Evolutionary conservation across 2,797 vertebrate genomes (phyloP).

Genomic region (Aselliscus stoliczkanus): DNA sequence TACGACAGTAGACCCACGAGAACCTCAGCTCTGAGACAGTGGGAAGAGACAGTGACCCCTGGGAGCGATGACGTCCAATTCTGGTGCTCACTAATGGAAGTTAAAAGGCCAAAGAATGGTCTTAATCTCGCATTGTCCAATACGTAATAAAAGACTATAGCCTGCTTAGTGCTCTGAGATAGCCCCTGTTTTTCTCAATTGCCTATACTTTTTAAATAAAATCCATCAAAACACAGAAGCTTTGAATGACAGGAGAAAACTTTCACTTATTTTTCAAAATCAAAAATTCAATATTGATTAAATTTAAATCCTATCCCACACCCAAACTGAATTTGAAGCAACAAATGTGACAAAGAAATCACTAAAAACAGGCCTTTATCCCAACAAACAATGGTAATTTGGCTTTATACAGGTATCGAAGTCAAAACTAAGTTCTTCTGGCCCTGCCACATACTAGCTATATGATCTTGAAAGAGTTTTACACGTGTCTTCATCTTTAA

Average conservation of each 20-base stretch:
- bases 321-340: conserved; percentile 32
- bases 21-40: neutral
- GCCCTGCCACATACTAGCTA: neutral
- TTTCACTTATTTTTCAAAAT: conserved; percentile 35
- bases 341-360: conserved; percentile 26
- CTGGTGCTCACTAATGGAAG: neutral
- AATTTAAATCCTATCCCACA: conserved; percentile 31
- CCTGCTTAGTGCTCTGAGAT: neutral
- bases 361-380: conserved; percentile 14
- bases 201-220: conserved; percentile 28
- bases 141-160: conserved; percentile 10
- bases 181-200: conserved; percentile 24
- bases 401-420: neutral
- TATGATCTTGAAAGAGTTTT: neutral
- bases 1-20: neutral
- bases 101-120: conserved; percentile 13
- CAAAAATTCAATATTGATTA: conserved; percentile 42
- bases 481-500: neutral
- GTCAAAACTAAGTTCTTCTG: neutral
- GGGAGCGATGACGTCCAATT: neutral
- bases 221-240: conserved; percentile 18
- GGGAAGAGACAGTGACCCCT: neutral
- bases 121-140: conserved; percentile 5
- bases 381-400: neutral
- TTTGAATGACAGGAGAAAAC: neutral